Base-by-base conservation (phyloP, 2,888 invertebrate genomes). In the Crepidodera aurea region DNA sequence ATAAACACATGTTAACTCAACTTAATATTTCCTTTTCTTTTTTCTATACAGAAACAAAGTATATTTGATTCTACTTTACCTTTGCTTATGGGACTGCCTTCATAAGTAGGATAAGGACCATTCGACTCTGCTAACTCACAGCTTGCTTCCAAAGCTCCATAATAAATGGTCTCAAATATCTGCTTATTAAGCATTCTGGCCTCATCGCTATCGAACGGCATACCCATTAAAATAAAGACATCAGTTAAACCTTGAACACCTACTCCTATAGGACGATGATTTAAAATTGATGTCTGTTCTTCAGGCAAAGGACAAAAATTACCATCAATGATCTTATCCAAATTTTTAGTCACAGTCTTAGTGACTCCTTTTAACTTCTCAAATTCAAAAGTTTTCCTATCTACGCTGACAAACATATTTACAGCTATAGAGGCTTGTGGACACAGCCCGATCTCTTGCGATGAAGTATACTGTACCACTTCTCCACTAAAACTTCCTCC, bases 121-220 rank as follows among this genome's bases (percentile, higher is more conserved):
- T 86, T 76, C 74, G 87, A 86, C 77, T 92, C 88, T 1, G 98
- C 96, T 60, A 98, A 82, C 80, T 98, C 97, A 81, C 94, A 96
- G 78, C 96, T 97, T 0, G 96, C 93, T 81, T 98, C 97, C 63
- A 99, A 82, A 0, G 98, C 96, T n/a, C 93, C 96, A 81, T 92
- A 96, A 79, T 99, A 99, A 69, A 99, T 89, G 0, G 98, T 98
- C 84, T 99, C 98, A 81, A 99, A 99, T 71, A 99, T 97, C 78
- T 96, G 91, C 71, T 90, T 91, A 81, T 99, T 99, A 15, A 99
- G 83, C 71, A 90, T 83, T 61, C 88, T 85, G 0, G 98, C 96
- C 75, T 92, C 87, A 53, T 89, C 87, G 75, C 94, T 93, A 76
- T 97, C 98, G 79, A 96, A 99, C 0, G 98, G 94, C 79, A 88